Evolutionary conservation across 2,797 vertebrate genomes (phyloP), one percentile per base, ranked within the genome.

Genomic region (Poecilia gillii): DNA sequence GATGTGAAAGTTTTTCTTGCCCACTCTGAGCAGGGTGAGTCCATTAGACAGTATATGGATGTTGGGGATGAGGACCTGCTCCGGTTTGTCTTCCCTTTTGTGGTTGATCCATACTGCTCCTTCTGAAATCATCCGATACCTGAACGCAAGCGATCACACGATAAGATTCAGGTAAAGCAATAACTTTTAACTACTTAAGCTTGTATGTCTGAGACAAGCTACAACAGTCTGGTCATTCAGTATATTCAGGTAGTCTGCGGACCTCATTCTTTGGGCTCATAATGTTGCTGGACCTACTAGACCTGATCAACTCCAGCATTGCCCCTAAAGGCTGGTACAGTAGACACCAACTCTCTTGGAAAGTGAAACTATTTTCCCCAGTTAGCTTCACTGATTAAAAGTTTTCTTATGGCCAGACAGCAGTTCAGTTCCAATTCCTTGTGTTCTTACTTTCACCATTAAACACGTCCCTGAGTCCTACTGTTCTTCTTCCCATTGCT

Each of bases 81-180:
- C 97, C 0, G 99, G 97, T 75, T 96, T 95, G 31, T 96, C 96
- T 3, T 93, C 89, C 78, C 90, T 93, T 57, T 62, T 91, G 92
- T 99, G 97, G 90, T 99, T 99, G 90, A 99, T 96, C 90, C 96
- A 97, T 81, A 99, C 97, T 8, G 97, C 99, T 23, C 98, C 98
- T 16, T 96, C 94, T 47, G 89, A 96, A 86, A 99, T 96, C 93
- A 98, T 97, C 79, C 86, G 94, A 90, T 98, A 97, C 91, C 99
- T 99, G 91, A 74, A 72, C 36, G 77, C 74, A 89, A 36, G 88
- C 39, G 8, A 59, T 31, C 41, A 0, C 46, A 74, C 2, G 1
- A 28, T 70, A 23, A 75, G 62, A 2, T 25, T 68, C 36, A 68
- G 64, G 36, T 4, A 68, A 39, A 25, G 4, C 36, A 23, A 23